These are phyloP conservation scores for Tyrophagus putrescentiae DNA, from an alignment of 1,140 invertebrate species.

Conservation along the genomic window DNA sequence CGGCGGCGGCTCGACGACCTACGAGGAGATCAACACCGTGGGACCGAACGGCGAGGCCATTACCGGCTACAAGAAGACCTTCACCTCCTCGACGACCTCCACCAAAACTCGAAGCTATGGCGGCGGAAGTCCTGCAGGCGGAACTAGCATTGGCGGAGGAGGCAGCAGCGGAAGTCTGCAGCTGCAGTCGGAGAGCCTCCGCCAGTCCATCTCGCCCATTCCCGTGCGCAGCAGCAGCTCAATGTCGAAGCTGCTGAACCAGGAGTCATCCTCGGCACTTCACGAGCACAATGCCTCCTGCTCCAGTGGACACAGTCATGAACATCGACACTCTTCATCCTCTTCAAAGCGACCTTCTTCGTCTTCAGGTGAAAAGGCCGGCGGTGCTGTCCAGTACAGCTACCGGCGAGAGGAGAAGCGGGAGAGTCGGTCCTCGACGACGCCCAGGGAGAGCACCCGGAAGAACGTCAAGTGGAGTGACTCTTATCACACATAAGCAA, in stretches of 20 bases:
- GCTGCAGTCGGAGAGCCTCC: neutral
- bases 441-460: no score
- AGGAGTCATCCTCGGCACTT: neutral
- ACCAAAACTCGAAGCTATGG: neutral
- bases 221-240: neutral
- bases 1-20: no score
- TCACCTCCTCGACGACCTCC: neutral
- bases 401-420: neutral
- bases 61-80: slow-evolving; percentile 6
- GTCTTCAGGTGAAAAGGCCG: no score
- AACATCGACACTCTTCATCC: neutral
- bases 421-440: neutral
- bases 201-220: slow-evolving; percentile 6
- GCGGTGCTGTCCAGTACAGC: neutral
- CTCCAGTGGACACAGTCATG: neutral
- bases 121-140: no score
- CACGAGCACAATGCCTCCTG: neutral
- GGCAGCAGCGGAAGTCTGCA: neutral
- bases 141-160: no score
- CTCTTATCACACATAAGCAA: no score
- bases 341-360: neutral
- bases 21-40: neutral
- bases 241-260: neutral
- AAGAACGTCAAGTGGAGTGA: slow-evolving; percentile 2
- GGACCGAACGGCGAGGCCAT: neutral